Evolutionary conservation across 2,113 vertebrate genomes (phyloP), one percentile per base, ranked within the genome.

Genomic region (Ptilonorhynchus violaceus): DNA sequence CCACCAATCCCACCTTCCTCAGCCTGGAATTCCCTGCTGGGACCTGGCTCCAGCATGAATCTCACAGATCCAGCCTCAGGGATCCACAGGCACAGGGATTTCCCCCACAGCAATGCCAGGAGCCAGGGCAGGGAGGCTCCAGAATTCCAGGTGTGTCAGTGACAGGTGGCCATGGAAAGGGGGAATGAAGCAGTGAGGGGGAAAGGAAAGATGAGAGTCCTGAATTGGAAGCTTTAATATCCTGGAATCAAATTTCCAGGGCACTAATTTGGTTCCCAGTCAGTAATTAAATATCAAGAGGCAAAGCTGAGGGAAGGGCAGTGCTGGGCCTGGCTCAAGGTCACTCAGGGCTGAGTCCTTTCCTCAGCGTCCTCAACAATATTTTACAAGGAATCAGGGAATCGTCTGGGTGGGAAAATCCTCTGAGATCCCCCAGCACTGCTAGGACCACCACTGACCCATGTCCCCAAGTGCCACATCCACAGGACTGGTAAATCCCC

Each of bases 161-260:
- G 23, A 59, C n/a, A 25, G n/a, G 58, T 7, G n/a, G 30, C 30
- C 63, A 44, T 0, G 35, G 50, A 28, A 22, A 16, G 2, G 4
- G 39, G 33, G 23, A 27, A 33, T 3, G 63, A 11, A 8, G 50
- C 41, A 31, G 39, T 0, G 6, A 24, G 33, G 25, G 64, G 53
- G 9, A 2, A 35, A 21, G 47, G 47, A 22, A 68, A 52, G 37
- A 28, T 33, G 53, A 68, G 53, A 69, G 27, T 25, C 7, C 6
- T 12, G 1, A 6, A 3, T 0, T 2, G 27, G 37, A 27, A 67
- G 16, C 20, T 58, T 13, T 10, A 24, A 49, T 17, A 11, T 4
- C 3, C 25, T 6, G 46, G 84, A 6, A 27, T 86, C 46, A 4
- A 22, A 49, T 86, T 4, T 18, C 63, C 62, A 50, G 24, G 17